Conservation (phyloP, 2,113 vertebrate species). For the Boulengeromyrus knoepffleri region DNA sequence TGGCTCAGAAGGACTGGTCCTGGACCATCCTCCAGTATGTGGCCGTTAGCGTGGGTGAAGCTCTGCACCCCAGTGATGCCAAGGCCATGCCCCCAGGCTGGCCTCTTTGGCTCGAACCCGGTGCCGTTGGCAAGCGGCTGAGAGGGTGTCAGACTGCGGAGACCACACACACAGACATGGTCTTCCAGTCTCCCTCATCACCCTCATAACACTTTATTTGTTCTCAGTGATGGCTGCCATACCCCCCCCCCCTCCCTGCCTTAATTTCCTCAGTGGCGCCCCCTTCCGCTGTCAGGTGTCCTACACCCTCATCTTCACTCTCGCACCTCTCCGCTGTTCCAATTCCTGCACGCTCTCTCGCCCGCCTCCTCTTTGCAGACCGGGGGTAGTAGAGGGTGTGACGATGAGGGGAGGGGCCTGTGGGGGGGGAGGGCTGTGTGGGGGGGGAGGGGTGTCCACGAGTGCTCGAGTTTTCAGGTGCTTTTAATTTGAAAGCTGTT, state of each 20-base stretch:
- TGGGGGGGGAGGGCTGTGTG: neutral
- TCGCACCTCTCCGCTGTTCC: neutral
- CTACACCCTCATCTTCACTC: conserved; percentile 20
- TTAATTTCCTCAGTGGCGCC: neutral
- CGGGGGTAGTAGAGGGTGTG: neutral
- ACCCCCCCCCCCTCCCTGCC: conserved; percentile 11
- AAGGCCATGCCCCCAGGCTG: neutral
- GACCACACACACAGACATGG: neutral
- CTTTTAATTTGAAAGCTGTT: conserved; percentile 53
- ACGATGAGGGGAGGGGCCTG: conserved; percentile 3
- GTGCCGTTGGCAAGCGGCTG: neutral
- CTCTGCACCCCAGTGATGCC: neutral
- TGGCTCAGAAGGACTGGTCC: neutral
- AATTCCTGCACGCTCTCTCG: neutral
- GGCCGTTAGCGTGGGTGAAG: neutral
- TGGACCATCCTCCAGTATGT: neutral
- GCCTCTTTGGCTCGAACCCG: neutral
- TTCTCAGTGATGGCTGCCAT: neutral
- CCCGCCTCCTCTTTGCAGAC: neutral
- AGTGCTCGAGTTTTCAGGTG: conserved; percentile 34
- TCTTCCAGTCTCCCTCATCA: neutral
- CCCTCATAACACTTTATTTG: neutral
- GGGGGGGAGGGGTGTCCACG: conserved; percentile 8
- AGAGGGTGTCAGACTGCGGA: neutral
- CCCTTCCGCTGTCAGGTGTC: conserved; percentile 8